These are phyloP conservation scores for Enteromius argenteus DNA, from an alignment of 2,797 vertebrate genomes.

Conservation along the genomic window DNA sequence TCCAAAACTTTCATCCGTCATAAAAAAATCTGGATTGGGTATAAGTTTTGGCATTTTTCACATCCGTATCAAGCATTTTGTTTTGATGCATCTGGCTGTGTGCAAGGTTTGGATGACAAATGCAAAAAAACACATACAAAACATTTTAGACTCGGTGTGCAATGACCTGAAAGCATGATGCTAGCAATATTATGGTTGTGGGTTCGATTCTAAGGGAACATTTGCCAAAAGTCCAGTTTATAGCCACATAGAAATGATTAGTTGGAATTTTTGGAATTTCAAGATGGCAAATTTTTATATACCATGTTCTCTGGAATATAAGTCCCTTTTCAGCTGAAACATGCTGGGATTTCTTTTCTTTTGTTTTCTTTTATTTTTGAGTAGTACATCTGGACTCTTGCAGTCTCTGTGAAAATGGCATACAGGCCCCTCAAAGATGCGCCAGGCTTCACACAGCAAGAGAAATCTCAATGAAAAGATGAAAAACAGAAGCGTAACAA, in stretches of 20 bases:
- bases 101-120: background rate
- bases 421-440: background rate
- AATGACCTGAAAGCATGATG: background rate
- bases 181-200: background rate
- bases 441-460: background rate
- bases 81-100: background rate
- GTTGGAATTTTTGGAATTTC: background rate
- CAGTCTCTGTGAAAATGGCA: background rate
- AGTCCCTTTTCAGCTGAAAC: background rate
- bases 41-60: no score
- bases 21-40: no score
- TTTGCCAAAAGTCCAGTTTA: background rate
- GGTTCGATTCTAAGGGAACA: background rate
- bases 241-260: background rate
- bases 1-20: no score
- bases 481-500: conserved; percentile 10
- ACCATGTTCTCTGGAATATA: background rate
- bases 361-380: background rate
- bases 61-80: no score
- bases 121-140: background rate
- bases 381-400: background rate
- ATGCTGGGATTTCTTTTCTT: background rate
- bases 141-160: no score
- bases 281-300: background rate
- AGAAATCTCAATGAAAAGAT: conserved; percentile 21